Conservation (phyloP, 2,113 vertebrate species). For the Steatornis caripensis region DNA sequence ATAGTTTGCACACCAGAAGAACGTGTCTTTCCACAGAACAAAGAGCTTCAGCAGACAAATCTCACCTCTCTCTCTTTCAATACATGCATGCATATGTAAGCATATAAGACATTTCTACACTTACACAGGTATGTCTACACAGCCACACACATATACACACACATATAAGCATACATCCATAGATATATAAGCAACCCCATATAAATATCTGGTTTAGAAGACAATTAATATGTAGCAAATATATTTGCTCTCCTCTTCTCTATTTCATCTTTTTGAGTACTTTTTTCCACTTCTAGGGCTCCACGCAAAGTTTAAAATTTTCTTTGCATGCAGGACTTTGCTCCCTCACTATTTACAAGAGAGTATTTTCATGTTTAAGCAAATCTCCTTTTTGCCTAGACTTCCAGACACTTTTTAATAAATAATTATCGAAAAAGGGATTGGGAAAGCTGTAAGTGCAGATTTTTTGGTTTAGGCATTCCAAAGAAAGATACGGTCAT, state of each 20-base stretch:
- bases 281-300: neutral
- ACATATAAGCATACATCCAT: neutral
- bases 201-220: neutral
- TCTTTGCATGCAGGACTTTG: neutral
- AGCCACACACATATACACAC: neutral
- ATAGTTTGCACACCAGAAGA: neutral
- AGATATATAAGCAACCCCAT: neutral
- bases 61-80: neutral
- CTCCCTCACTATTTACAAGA: neutral
- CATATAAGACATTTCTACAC: neutral
- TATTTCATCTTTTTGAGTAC: neutral
- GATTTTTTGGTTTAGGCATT: neutral
- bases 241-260: neutral
- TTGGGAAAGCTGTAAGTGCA: neutral
- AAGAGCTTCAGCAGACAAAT: neutral
- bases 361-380: neutral
- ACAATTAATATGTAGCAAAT: neutral
- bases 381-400: neutral
- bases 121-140: rapidly evolving
- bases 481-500: neutral
- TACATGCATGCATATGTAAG: neutral
- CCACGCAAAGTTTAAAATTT: neutral
- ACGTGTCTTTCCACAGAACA: neutral
- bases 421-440: neutral
- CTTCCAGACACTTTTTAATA: neutral